These are phyloP conservation scores for Leistus spinibarbis DNA, from an alignment of 2,888 invertebrate species.

Conservation along the genomic window DNA sequence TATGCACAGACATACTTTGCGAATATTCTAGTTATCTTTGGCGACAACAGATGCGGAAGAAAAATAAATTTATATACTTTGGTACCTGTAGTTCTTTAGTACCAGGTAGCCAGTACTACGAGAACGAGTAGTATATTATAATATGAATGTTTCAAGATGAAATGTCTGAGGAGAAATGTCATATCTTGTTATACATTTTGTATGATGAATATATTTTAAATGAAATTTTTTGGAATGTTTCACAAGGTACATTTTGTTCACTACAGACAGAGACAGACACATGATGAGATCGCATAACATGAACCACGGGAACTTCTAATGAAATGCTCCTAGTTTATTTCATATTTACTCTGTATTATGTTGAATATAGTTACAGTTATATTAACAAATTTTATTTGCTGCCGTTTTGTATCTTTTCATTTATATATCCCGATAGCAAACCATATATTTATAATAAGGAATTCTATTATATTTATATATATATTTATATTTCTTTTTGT, in stretches of 20 bases:
- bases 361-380: neutral
- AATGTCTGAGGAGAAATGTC: neutral
- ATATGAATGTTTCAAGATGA: slow-evolving; percentile 13
- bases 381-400: neutral
- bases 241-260: slow-evolving; percentile 18
- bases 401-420: too few species aligned
- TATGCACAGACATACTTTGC: neutral
- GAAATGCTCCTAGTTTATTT: slow-evolving; percentile 12
- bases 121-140: neutral
- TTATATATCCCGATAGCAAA: too few species aligned
- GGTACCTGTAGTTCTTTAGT: neutral
- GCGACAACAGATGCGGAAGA: neutral
- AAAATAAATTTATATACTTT: neutral
- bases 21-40: neutral
- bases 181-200: slow-evolving; percentile 18
- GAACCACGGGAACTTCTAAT: slow-evolving; percentile 15
- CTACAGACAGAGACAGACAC: neutral
- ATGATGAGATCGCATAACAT: slow-evolving; percentile 26
- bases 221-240: slow-evolving; percentile 26
- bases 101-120: neutral
- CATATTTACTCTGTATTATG: neutral
- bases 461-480: too few species aligned
- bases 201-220: slow-evolving; percentile 29
- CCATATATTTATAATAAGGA: too few species aligned
- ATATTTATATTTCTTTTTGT: neutral